A percentile compares a stretch with the other conserved stretches of the same genome.
Evolutionary conservation across 2,113 vertebrate genomes (phyloP).

Genomic region (Agapornis roseicollis): DNA sequence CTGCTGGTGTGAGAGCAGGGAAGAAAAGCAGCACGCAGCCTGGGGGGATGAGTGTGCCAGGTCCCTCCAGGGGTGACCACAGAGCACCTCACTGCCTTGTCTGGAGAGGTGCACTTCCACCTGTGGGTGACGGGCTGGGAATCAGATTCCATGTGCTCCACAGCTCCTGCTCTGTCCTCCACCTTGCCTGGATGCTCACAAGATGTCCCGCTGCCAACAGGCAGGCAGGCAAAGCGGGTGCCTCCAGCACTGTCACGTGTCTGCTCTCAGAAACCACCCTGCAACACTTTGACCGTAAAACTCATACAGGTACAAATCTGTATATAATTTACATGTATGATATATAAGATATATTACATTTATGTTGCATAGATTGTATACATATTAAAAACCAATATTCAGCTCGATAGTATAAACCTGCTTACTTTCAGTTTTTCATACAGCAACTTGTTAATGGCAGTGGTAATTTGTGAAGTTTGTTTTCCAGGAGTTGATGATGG

Average conservation of each 20-base stretch:
- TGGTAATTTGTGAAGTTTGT: neutral
- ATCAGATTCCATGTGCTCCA: neutral
- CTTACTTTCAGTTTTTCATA: neutral
- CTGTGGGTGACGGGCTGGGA: fast-evolving
- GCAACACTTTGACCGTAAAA: neutral
- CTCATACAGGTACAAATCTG: neutral
- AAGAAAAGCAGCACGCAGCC: neutral
- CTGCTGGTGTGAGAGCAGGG: neutral
- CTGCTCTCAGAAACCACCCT: neutral
- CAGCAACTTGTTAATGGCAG: neutral
- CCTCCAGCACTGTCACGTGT: neutral
- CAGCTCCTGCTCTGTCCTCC: neutral
- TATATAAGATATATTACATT: neutral
- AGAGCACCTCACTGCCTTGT: neutral
- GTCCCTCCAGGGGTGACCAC: fast-evolving
- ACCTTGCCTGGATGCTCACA: fast-evolving
- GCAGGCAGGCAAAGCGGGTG: neutral
- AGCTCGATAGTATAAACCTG: neutral
- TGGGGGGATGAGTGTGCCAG: fast-evolving
- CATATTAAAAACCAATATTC: neutral
- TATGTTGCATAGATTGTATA: neutral
- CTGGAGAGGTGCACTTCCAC: neutral
- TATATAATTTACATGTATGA: neutral
- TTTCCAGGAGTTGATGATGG: neutral
- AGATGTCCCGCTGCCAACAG: neutral